Percentiles rank a stretch among this genome's conserved stretches.
phyloP scores from a whole-genome alignment of 2,797 vertebrate species.

The Acrocephalus scirpaceus region DNA sequence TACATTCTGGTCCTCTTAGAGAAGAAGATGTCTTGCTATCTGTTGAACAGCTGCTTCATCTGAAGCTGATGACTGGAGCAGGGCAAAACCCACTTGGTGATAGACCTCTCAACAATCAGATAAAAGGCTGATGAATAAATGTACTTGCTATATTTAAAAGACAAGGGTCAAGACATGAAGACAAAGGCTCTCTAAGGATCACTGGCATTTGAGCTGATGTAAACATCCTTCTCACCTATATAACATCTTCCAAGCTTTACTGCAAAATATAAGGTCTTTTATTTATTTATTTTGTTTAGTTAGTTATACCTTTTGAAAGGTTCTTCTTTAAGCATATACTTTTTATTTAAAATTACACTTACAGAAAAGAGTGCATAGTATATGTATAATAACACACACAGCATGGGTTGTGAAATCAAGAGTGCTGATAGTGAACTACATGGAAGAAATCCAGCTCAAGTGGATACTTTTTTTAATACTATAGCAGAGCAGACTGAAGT shows the following conservation, averaged over 20 bases:
- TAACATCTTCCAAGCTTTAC: neutral
- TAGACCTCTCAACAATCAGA: neutral
- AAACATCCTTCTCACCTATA: neutral
- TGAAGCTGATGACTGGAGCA: neutral
- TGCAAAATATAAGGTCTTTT: neutral
- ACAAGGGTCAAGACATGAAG: neutral
- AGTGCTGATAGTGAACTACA: neutral
- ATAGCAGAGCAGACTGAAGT: neutral
- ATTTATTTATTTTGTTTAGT: neutral
- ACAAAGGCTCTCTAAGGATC: neutral
- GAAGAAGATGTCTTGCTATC: neutral
- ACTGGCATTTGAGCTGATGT: neutral
- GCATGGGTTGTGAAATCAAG: neutral
- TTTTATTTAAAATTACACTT: neutral
- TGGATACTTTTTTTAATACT: neutral
- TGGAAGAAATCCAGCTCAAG: neutral
- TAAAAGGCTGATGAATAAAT: neutral
- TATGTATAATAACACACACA: neutral
- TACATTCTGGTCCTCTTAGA: neutral
- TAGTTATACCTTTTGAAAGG: neutral
- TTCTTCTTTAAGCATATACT: neutral
- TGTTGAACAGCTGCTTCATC: neutral
- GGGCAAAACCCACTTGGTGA: neutral
- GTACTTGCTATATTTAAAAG: neutral
- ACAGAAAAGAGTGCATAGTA: neutral